Evolutionary conservation across 2,888 invertebrate genomes (phyloP).

Genomic region (Pammene fasciana): DNA sequence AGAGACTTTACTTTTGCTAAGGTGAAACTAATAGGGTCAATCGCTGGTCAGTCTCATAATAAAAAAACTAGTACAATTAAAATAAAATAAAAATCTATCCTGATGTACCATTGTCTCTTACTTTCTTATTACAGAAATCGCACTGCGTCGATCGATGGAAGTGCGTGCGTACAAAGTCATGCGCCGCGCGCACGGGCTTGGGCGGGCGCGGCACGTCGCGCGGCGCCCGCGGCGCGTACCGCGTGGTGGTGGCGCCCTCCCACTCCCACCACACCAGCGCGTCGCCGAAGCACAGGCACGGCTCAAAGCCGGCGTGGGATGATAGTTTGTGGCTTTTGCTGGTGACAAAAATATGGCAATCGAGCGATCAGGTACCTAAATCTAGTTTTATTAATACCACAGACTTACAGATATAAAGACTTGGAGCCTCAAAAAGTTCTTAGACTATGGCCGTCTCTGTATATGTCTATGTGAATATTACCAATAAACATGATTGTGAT

Average conservation of each 20-base stretch:
- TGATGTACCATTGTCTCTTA: constrained; percentile 61
- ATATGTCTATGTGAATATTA: no score
- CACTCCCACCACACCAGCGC: constrained; percentile 92
- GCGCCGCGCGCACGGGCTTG: constrained; percentile 70
- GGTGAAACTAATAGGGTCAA: no score
- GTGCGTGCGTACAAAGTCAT: constrained; percentile 93
- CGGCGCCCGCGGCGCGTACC: constrained; percentile 62
- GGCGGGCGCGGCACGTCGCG: constrained; percentile 62
- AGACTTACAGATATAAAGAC: no score
- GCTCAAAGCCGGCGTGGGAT: constrained; percentile 94
- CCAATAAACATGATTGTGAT: no score
- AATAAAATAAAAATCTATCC: no score
- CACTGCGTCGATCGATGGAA: constrained; percentile 95
- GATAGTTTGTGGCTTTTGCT: constrained; percentile 87
- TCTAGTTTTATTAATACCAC: no score
- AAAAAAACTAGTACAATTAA: no score
- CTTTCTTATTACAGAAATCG: constrained; percentile 97
- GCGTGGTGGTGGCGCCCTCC: constrained; percentile 74
- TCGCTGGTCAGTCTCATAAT: no score
- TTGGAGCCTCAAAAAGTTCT: no score
- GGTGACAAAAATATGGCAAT: constrained; percentile 20
- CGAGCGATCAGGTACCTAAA: no score
- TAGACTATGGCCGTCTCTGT: no score
- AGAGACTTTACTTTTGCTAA: no score
- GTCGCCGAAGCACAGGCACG: constrained; percentile 95